Conservation (phyloP, 2,113 vertebrate genomes). For the Nesogale talazaci region DNA sequence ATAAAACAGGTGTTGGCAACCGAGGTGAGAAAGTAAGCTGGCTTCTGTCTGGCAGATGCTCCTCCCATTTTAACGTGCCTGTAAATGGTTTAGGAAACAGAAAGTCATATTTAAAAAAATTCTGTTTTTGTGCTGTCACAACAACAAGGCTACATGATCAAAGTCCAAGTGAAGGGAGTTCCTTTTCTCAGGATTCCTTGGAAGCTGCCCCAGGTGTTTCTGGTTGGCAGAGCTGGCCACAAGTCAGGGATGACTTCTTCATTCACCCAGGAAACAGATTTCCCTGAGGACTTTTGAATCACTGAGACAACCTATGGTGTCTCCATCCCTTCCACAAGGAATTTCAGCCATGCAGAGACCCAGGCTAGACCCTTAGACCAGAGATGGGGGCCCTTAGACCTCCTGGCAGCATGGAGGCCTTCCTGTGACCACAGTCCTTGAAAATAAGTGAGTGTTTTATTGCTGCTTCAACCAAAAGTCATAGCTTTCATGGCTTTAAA, state of each 20-base stretch:
- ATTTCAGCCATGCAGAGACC: neutral
- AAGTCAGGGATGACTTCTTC: neutral
- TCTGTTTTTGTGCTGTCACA: neutral
- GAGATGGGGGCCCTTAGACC: neutral
- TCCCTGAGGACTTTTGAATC: neutral
- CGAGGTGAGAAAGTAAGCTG: neutral
- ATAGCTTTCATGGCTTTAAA: neutral
- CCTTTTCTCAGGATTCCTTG: neutral
- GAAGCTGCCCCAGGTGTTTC: neutral
- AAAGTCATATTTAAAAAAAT: neutral
- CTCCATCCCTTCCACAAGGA: neutral
- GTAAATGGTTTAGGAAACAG: neutral
- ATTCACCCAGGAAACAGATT: too few species aligned
- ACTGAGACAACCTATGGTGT: neutral
- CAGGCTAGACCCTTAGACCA: neutral
- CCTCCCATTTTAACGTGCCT: neutral
- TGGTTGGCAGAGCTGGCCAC: neutral
- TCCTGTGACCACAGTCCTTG: neutral
- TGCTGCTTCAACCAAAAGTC: neutral
- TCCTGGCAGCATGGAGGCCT: neutral
- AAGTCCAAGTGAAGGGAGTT: neutral
- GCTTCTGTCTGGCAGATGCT: neutral
- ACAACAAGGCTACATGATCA: fast-evolving
- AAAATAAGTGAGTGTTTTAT: neutral
- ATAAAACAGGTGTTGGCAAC: neutral